These are phyloP conservation scores for Manis pentadactyla DNA, from an alignment of 2,797 vertebrate species.

Conservation along the genomic window DNA sequence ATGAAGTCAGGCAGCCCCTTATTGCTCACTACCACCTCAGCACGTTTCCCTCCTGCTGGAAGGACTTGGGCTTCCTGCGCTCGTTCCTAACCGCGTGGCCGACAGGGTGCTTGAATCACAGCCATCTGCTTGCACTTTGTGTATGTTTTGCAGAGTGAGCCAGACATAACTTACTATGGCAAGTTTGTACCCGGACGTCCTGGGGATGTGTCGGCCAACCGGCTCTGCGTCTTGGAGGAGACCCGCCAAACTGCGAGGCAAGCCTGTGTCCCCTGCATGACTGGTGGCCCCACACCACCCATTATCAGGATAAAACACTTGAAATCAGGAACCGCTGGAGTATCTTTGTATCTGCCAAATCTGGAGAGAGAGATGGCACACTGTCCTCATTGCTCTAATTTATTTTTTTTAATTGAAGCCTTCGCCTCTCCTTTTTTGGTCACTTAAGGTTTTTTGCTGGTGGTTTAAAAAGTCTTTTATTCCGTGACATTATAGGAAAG, in stretches of 20 bases:
- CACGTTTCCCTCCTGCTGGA: fast-evolving
- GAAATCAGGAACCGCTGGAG: background rate
- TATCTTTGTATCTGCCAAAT: background rate
- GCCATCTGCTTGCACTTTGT: conserved; percentile 4
- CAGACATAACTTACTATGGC: conserved; percentile 22
- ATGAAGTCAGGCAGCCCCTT: background rate
- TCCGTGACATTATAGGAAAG: conserved; percentile 70
- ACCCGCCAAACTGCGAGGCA: background rate
- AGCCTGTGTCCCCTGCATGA: background rate
- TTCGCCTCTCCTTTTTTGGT: conserved; percentile 69
- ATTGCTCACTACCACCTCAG: background rate
- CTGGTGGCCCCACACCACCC: background rate
- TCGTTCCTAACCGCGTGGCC: background rate
- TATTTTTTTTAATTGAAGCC: background rate
- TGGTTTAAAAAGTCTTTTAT: conserved; percentile 60
- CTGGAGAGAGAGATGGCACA: background rate
- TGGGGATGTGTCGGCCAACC: background rate
- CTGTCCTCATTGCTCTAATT: background rate
- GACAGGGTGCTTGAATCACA: background rate
- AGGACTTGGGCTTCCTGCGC: background rate
- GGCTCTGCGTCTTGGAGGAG: background rate
- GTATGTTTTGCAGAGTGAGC: background rate
- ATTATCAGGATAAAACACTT: background rate
- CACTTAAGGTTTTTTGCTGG: conserved; percentile 39
- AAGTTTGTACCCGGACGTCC: conserved; percentile 38